Conservation (phyloP, 2,888 invertebrate species). For the Tenthredo amoena region DNA sequence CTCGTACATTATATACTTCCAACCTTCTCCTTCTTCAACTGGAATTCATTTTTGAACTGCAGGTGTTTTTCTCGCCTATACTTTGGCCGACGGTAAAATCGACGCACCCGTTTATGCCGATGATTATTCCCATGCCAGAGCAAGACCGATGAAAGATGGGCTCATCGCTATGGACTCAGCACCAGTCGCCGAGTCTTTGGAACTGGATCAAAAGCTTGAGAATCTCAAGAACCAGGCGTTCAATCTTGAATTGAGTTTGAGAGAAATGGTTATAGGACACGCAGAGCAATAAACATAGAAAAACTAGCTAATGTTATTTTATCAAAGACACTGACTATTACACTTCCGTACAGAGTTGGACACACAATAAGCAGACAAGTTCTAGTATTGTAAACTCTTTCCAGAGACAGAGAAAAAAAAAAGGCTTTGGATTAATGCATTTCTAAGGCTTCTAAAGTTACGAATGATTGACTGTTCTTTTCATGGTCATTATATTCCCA, state of each 20-base stretch:
- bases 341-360: conserved; percentile 4
- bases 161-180: conserved; percentile 56
- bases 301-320: background rate
- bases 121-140: conserved; percentile 22
- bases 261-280: conserved; percentile 61
- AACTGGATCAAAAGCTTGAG: conserved; percentile 61
- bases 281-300: background rate
- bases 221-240: conserved; percentile 60
- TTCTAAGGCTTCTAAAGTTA: background rate
- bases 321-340: background rate
- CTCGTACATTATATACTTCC: background rate
- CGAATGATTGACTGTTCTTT: background rate
- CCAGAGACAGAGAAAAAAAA: background rate
- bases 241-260: conserved; percentile 61
- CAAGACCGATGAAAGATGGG: conserved; percentile 24
- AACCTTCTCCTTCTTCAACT: background rate
- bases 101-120: conserved; percentile 29
- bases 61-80: conserved; percentile 60
- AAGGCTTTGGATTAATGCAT: conserved; percentile 2
- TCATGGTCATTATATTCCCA: background rate
- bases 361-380: background rate
- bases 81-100: conserved; percentile 52
- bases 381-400: background rate
- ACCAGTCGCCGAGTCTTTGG: conserved; percentile 43
- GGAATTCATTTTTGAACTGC: conserved; percentile 1